Conservation (phyloP, 1,140 invertebrate species). For the Dendroctonus ponderosae region DNA sequence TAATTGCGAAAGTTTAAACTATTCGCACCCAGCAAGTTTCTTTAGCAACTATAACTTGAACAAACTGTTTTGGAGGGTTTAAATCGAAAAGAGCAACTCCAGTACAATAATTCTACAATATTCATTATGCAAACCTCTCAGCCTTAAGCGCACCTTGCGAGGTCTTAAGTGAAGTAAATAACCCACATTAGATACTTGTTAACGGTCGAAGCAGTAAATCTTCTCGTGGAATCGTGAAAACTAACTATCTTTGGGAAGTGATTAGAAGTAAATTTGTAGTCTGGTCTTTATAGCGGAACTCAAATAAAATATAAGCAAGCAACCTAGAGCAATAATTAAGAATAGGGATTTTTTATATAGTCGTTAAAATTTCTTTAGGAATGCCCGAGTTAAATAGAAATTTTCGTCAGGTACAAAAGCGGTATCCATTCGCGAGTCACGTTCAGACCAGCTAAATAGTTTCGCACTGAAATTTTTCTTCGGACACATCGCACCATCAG, state of each 20-base stretch:
- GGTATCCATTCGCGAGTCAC: conserved; percentile 13
- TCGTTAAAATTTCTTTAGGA: too few relatives aligned
- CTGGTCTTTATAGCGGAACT: too few relatives aligned
- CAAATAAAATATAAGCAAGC: too few relatives aligned
- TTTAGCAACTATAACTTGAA: too few relatives aligned
- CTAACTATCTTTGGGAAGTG: conserved; percentile 10
- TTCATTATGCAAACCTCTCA: conserved; percentile 28
- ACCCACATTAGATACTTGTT: conserved; percentile 31
- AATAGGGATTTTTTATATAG: too few relatives aligned
- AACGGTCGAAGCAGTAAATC: conserved; percentile 23
- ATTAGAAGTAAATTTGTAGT: conserved; percentile 16
- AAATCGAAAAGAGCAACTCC: conserved; percentile 1
- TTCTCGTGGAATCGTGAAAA: conserved; percentile 7
- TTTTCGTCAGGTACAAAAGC: conserved; percentile 18
- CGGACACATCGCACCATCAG: conserved; percentile 10
- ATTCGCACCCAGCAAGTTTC: background rate
- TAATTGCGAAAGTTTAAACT: background rate
- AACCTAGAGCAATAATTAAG: too few relatives aligned
- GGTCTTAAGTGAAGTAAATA: conserved; percentile 27
- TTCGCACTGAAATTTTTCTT: conserved; percentile 13
- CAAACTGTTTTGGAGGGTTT: background rate
- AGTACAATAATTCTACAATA: conserved; percentile 9
- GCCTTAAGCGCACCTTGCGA: conserved; percentile 20
- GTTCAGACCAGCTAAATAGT: conserved; percentile 6
- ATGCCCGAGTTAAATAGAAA: background rate